Conservation (phyloP, 2,113 vertebrate species). For the Indri indri region DNA sequence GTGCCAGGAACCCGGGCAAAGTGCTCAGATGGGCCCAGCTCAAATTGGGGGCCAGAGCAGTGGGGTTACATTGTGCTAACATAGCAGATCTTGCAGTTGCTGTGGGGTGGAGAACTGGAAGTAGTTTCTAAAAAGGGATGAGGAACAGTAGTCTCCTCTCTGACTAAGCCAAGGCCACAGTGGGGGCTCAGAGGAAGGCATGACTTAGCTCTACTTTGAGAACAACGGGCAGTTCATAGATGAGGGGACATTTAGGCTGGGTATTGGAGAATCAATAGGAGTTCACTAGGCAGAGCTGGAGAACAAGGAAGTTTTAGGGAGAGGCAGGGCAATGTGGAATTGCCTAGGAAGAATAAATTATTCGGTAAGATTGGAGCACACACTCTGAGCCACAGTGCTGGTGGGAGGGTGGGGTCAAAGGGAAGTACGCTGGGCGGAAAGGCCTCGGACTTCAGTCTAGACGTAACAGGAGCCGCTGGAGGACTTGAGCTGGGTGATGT, state of each 20-base stretch:
- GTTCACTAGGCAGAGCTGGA: background rate
- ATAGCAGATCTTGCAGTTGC: rapidly evolving
- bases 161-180: background rate
- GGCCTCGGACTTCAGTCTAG: background rate
- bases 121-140: background rate
- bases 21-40: background rate
- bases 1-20: background rate
- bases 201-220: background rate
- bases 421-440: background rate
- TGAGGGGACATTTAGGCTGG: background rate
- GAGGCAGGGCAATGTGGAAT: rapidly evolving
- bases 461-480: no score
- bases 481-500: background rate
- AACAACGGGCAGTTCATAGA: background rate
- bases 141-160: rapidly evolving
- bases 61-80: rapidly evolving
- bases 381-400: rapidly evolving
- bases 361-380: rapidly evolving
- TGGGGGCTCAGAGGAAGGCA: background rate
- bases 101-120: background rate
- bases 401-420: no score
- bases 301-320: background rate
- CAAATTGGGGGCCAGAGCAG: no score
- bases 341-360: background rate
- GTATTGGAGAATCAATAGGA: background rate